Evolutionary conservation across 1,140 invertebrate species (phyloP), one percentile per base, ranked within the genome.

Genomic region (Tachypleus tridentatus): DNA sequence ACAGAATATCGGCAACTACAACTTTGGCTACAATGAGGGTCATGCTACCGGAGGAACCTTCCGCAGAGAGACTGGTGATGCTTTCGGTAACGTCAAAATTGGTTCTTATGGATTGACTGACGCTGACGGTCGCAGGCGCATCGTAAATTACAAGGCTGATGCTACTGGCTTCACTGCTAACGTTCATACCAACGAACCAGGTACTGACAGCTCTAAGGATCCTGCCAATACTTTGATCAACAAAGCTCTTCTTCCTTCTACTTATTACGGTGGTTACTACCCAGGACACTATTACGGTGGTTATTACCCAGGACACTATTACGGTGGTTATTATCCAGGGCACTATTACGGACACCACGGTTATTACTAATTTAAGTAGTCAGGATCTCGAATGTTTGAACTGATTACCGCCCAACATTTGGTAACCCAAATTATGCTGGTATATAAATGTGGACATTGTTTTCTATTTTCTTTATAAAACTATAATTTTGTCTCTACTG

Each of bases 141-240:
- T 71, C n/a, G 72, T 72, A 4, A 71, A 70, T 60, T 72, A 72
- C 63, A 69, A 70, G 49, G 69, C 69, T 51, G 69, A 70, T 56
- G 68, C 51, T 49, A 29, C 53, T 47, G 67, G 67, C 49, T 68
- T 69, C 60, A 51, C 67, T 49, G 70, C 69, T 57, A 58, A 54
- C 47, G 69, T 72, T 51, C 61, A 66, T 49, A 67, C 70, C 58
- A 72, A 72, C 48, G 70, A 72, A 62, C 70, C 70, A 3, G 70
- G 70, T 60, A 65, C 66, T 52, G 70, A 71, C n/a, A 67, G 70
- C 47, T 66, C 71, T 4, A 69, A 69, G 49, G 70, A 71, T 58
- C 67, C 70, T 49, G 70, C 70, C 53, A 59, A 61, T 9, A 64
- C 64, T 4, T 49, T 67, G 51, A 63, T 71, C 68, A 72, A 72